Base-by-base conservation (phyloP, 35 echinoderm and acorn worm genomes). In the Ophioderma brevispina region DNA sequence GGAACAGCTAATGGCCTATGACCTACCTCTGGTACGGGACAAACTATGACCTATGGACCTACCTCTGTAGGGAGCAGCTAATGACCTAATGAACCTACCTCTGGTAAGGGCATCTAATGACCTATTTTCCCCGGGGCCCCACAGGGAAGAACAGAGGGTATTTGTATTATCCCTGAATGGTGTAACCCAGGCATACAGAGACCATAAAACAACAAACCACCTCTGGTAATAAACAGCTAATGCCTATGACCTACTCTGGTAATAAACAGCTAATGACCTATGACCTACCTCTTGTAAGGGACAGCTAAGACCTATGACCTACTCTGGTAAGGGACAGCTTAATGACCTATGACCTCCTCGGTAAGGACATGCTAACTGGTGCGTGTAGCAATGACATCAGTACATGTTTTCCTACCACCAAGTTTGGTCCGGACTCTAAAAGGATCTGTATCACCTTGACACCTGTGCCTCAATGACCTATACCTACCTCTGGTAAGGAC, bases 331-430 rank as follows among this genome's bases (percentile, higher is more conserved):
- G 3, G 87, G 87, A 32, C 90, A 86, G 33, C 90, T 98, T 52
- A 52, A 8, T 52, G 21, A 11, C 46, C 8, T 52, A 8, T 52
- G 8, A 21, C 46, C 46, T 52, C 8, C 46, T 52, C 46, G 46
- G 46, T 21, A 11, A 52, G 46, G 21, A 52, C 21, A 52, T 21
- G 21, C 21, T 75, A 98, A 98, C 63, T 98, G 90, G 38, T 98
- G 93, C 0, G 78, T n/a, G 85, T 92, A 39, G 95, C 93, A 81
- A 98, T 89, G 4, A 95, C 39, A 64, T 98, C 96, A 21, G 95
- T 95, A 90, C 93, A 98, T 95, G 80, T 98, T 98, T 93, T 36
- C 93, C 96, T 23, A 98, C 87, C 0, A 98, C 82, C 13, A 88
- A 41, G 63, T 91, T 92, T 52, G 46, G 8, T 32, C 94, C 91